Evolutionary conservation across 2,113 vertebrate genomes (phyloP).

Genomic region (Ceuthmochares aereus): DNA sequence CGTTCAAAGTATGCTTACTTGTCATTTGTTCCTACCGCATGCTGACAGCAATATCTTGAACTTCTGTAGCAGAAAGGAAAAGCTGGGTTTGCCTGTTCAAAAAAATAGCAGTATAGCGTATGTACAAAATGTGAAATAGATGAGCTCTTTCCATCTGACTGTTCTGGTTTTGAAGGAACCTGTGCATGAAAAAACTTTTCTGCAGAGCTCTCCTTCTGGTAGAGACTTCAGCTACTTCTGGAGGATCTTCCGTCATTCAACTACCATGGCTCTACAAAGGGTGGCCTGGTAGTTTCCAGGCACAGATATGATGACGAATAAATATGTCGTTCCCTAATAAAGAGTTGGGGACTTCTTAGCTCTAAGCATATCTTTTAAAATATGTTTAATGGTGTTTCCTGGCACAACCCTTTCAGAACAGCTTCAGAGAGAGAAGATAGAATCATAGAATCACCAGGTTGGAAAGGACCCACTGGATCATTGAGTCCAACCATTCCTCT

Average conservation of each 20-base stretch:
- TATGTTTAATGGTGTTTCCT: background rate
- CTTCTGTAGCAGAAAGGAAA: background rate
- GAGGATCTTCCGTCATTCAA: accelerated
- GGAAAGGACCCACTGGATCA: too few relatives aligned
- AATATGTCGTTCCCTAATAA: background rate
- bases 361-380: background rate
- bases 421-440: background rate
- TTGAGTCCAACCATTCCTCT: too few relatives aligned
- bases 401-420: background rate
- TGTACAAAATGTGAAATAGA: background rate
- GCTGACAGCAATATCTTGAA: background rate
- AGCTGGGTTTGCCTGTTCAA: background rate
- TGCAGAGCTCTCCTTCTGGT: background rate
- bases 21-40: background rate
- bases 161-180: background rate
- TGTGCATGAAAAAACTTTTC: background rate
- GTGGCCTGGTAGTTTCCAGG: background rate
- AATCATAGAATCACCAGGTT: too few relatives aligned
- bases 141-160: background rate
- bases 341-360: background rate
- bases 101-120: background rate
- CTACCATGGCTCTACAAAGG: background rate
- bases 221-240: background rate
- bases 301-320: background rate
- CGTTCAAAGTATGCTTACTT: background rate